A percentile compares a stretch with the other conserved stretches of the same genome.
Conservation (phyloP, 2,888 invertebrate genomes). For the Octonoba sinensis region DNA sequence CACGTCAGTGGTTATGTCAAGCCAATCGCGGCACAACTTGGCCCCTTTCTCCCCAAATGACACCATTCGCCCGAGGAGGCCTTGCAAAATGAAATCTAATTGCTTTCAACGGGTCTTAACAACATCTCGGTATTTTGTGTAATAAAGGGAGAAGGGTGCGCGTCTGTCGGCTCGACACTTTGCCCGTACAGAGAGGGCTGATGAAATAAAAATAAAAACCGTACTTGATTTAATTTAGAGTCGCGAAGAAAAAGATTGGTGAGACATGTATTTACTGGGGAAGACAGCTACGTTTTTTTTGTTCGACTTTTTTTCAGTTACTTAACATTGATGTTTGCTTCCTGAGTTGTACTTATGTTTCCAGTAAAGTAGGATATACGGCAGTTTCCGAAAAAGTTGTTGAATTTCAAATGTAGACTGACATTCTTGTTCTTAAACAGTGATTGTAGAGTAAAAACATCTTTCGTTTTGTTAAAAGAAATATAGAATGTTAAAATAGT, state of each 20-base stretch:
- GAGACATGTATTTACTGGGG: background rate
- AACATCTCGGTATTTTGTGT: slow-evolving; percentile 35
- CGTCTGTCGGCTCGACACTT: background rate
- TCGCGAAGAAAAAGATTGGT: slow-evolving; percentile 13
- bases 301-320: background rate
- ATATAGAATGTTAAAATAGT: too few relatives aligned
- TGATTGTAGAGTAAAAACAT: too few relatives aligned
- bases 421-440: too few relatives aligned
- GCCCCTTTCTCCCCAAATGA: too few relatives aligned
- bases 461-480: too few relatives aligned
- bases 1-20: too few relatives aligned
- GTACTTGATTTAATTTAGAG: slow-evolving; percentile 31
- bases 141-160: slow-evolving; percentile 20
- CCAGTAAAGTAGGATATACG: too few relatives aligned
- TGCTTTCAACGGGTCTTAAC: slow-evolving; percentile 25
- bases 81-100: slow-evolving; percentile 49
- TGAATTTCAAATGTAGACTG: too few relatives aligned
- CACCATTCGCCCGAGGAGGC: background rate
- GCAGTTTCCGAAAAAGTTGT: too few relatives aligned
- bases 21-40: too few relatives aligned
- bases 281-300: slow-evolving; percentile 3
- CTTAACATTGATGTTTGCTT: background rate
- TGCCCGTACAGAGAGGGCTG: slow-evolving; percentile 4
- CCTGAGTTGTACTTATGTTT: too few relatives aligned
- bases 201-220: slow-evolving; percentile 27